A percentile compares a stretch with the other conserved stretches of the same genome.
Evolutionary conservation across 2,797 vertebrate species (phyloP).

Genomic region (Podarcis siculus): DNA sequence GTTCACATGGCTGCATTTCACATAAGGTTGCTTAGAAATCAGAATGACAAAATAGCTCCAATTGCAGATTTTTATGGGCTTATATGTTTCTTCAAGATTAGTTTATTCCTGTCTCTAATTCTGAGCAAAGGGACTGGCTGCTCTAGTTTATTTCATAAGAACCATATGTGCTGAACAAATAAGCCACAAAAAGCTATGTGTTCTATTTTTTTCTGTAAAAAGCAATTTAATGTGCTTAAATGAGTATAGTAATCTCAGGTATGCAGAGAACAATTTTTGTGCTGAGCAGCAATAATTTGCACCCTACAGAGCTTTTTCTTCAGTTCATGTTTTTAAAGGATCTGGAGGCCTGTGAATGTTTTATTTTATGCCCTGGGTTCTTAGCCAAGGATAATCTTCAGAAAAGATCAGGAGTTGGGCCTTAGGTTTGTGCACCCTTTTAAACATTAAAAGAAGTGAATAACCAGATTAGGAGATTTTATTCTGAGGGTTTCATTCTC

Average conservation of each 20-base stretch:
- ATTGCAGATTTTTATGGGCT: neutral
- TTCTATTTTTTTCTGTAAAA: slow-evolving; percentile 14
- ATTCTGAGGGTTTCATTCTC: neutral
- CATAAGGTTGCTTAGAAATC: neutral
- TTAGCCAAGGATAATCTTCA: neutral
- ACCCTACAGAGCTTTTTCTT: neutral
- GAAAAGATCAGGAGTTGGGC: neutral
- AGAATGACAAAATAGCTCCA: neutral
- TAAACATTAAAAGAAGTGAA: neutral
- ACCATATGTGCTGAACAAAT: slow-evolving; percentile 5
- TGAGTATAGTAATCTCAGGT: neutral
- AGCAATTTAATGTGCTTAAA: neutral
- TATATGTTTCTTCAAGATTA: neutral
- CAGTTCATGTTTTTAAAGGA: neutral
- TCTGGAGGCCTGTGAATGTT: neutral
- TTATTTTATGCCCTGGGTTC: neutral
- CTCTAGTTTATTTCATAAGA: neutral
- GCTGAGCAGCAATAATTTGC: slow-evolving; percentile 4
- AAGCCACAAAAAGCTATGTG: slow-evolving; percentile 9
- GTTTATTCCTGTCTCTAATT: neutral
- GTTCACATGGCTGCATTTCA: neutral
- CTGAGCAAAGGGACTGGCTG: neutral
- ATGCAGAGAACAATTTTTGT: neutral
- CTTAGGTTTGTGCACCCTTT: neutral
- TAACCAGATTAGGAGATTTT: neutral